These are phyloP conservation scores for Cyprinodon brontotheroides DNA, from an alignment of 2,113 vertebrate species.

Conservation along the genomic window DNA sequence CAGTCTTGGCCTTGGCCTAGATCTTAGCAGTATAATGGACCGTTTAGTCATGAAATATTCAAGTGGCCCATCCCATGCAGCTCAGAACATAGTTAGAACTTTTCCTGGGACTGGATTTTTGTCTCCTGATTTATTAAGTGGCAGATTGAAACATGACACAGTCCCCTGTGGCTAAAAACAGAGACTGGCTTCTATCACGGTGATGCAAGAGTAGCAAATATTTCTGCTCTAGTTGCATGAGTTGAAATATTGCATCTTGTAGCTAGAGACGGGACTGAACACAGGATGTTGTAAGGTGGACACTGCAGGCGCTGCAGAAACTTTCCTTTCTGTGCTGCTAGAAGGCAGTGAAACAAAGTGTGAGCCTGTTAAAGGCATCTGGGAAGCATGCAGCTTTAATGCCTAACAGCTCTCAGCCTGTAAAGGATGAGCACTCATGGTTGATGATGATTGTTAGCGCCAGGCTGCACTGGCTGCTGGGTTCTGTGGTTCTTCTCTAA, in stretches of 20 bases:
- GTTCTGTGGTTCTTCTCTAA: neutral
- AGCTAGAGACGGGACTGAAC: constrained; percentile 24
- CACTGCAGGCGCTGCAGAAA: constrained; percentile 73
- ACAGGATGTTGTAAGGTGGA: constrained; percentile 78
- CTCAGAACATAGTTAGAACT: constrained; percentile 41
- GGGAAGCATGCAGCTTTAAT: constrained; percentile 70
- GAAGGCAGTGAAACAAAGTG: constrained; percentile 41
- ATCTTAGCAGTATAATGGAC: constrained; percentile 69
- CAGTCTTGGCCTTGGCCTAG: constrained; percentile 73
- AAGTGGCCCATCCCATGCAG: constrained; percentile 58
- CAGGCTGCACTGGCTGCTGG: neutral
- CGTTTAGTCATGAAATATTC: constrained; percentile 79
- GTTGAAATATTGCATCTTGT: constrained; percentile 36
- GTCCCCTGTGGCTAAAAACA: constrained; percentile 29
- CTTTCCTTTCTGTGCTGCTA: constrained; percentile 70
- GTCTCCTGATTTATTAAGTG: constrained; percentile 66
- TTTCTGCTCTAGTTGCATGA: constrained; percentile 34
- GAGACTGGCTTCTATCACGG: constrained; percentile 26
- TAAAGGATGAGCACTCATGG: constrained; percentile 60
- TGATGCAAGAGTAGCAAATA: constrained; percentile 10
- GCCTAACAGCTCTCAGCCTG: constrained; percentile 45
- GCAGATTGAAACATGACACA: constrained; percentile 52
- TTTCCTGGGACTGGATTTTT: constrained; percentile 61
- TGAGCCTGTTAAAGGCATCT: constrained; percentile 71
- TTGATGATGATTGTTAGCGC: constrained; percentile 53